Evolutionary conservation across 2,113 vertebrate species (phyloP).

Genomic region (Mus pahari): DNA sequence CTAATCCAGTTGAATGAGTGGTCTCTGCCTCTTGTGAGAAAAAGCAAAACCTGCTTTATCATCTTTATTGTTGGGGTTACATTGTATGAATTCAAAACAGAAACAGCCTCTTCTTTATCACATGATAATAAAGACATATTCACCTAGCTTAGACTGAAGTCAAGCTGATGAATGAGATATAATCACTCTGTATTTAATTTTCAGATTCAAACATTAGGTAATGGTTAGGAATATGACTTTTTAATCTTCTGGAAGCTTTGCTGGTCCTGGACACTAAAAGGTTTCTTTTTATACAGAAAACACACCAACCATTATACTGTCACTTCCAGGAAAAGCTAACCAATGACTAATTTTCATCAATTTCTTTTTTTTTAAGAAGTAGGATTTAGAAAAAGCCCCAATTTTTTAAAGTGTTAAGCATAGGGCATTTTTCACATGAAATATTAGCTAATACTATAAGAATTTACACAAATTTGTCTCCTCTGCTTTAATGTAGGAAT

Average conservation of each 20-base stretch:
- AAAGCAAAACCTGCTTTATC: conserved; percentile 48
- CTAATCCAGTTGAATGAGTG: conserved; percentile 61
- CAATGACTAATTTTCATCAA: conserved; percentile 5
- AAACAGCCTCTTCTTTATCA: neutral
- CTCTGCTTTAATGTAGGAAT: neutral
- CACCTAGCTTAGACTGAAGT: neutral
- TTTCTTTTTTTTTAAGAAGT: neutral
- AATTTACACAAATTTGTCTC: neutral
- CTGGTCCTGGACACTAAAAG: neutral
- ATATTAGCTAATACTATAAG: neutral
- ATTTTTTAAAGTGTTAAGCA: neutral
- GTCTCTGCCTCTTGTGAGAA: conserved; percentile 64
- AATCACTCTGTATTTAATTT: conserved; percentile 8
- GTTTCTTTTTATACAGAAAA: neutral
- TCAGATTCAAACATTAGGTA: neutral
- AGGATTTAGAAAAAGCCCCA: conserved; percentile 8
- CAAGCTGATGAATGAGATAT: neutral
- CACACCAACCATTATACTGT: neutral
- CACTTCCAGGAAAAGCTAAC: neutral
- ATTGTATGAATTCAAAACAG: conserved; percentile 14
- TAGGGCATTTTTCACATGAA: neutral
- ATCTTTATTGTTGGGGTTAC: neutral
- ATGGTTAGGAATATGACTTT: conserved; percentile 12
- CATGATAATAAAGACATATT: neutral
- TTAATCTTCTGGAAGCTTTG: conserved; percentile 41